These are phyloP conservation scores for Uromys caudimaculatus DNA, from an alignment of 2,797 vertebrate species.

Conservation along the genomic window DNA sequence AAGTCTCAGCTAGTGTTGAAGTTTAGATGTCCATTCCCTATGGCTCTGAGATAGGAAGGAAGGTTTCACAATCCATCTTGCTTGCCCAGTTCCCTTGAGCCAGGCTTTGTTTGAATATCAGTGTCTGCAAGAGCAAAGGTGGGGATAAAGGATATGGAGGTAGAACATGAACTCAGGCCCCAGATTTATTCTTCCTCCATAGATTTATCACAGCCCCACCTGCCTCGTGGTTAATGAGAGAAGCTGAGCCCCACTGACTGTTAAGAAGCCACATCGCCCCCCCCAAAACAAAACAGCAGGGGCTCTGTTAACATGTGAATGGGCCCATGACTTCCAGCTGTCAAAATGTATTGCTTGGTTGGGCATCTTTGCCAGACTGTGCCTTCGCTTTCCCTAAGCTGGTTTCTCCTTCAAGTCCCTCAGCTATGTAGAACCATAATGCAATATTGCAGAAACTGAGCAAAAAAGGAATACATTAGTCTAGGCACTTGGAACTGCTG, in stretches of 20 bases:
- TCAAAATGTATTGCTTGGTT: conserved; percentile 54
- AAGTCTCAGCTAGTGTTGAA: background rate
- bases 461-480: conserved; percentile 84
- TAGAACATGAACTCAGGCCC: conserved; percentile 36
- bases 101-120: background rate
- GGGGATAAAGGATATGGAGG: conserved; percentile 51
- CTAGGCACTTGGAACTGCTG: conserved; percentile 81
- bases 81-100: background rate
- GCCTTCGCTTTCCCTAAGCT: conserved; percentile 69
- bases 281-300: background rate
- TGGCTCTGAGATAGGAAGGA: background rate
- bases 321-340: conserved; percentile 45
- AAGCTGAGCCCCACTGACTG: background rate
- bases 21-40: background rate
- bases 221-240: conserved; percentile 53
- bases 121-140: conserved; percentile 68
- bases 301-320: background rate
- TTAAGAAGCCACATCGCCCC: conserved; percentile 39
- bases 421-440: conserved; percentile 79
- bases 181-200: conserved; percentile 35
- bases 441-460: conserved; percentile 85
- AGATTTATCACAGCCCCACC: background rate
- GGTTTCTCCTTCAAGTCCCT: conserved; percentile 74
- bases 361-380: conserved; percentile 62
- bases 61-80: background rate